phyloP scores from a whole-genome alignment of 2,797 vertebrate species.

The Calcarius lapponicus region DNA sequence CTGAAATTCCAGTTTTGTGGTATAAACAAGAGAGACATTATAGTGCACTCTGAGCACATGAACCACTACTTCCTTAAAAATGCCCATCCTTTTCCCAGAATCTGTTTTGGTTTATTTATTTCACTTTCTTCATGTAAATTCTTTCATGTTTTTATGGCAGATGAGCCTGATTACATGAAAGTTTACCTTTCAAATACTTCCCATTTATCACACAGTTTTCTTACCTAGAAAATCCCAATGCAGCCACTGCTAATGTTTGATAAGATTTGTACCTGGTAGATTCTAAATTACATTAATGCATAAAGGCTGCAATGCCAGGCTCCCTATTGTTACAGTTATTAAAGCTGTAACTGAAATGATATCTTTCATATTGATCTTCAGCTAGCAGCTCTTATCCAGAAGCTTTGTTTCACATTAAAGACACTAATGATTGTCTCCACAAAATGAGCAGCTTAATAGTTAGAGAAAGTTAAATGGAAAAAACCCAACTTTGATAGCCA shows the following conservation, averaged over 20 bases:
- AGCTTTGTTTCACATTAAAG: constrained; percentile 79
- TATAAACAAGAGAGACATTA: neutral
- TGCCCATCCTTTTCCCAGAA: neutral
- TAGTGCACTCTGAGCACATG: fast-evolving
- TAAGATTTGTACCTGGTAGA: constrained; percentile 78
- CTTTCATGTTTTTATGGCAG: neutral
- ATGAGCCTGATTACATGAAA: constrained; percentile 40
- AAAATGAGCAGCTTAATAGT: constrained; percentile 74
- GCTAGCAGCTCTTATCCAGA: constrained; percentile 75
- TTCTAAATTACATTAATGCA: constrained; percentile 78
- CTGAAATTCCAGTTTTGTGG: neutral
- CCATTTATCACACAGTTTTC: constrained; percentile 60
- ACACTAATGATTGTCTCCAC: constrained; percentile 73
- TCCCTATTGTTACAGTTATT: constrained; percentile 78
- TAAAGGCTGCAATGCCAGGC: constrained; percentile 72
- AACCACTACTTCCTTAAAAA: neutral
- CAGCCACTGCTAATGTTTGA: constrained; percentile 55
- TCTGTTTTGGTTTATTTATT: neutral
- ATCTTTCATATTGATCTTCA: constrained; percentile 79
- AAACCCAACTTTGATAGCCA: constrained; percentile 60
- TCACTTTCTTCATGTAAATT: neutral
- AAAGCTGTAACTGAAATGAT: constrained; percentile 72
- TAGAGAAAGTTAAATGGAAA: constrained; percentile 70
- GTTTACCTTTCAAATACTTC: constrained; percentile 54
- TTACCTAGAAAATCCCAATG: constrained; percentile 67